Percentiles rank a stretch among this genome's conserved stretches.
Evolutionary conservation across 2,113 vertebrate genomes (phyloP).

Genomic region (Colinus virginianus): DNA sequence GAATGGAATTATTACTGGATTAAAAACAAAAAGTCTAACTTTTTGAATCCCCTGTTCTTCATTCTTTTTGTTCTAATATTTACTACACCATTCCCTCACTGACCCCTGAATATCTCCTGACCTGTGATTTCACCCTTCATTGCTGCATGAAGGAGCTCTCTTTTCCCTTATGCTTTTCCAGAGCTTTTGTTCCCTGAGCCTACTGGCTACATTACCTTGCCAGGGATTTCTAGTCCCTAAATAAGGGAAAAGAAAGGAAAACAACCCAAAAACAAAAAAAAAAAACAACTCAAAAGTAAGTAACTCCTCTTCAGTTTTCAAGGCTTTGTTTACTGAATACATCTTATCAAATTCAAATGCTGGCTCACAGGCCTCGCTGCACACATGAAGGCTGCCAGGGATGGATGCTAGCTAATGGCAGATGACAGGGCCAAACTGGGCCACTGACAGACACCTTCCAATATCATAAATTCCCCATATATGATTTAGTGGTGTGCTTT

Average conservation of each 20-base stretch:
- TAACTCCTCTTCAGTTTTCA: not conserved
- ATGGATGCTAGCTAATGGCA: not conserved
- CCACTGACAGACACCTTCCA: not conserved
- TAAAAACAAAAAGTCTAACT: not conserved
- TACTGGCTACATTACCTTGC: not conserved
- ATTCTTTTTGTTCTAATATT: not conserved
- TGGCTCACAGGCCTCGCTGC: not conserved
- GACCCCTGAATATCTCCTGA: not conserved
- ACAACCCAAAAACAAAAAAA: no score
- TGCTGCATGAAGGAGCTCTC: not conserved
- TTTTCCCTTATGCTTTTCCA: not conserved
- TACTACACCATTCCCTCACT: not conserved
- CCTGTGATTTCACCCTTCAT: not conserved
- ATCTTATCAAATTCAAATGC: not conserved
- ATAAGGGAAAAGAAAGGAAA: not conserved
- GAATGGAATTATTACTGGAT: not conserved
- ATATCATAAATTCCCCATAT: fast-evolving
- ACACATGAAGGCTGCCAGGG: not conserved
- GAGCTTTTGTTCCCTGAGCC: not conserved
- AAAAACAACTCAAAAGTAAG: not conserved
- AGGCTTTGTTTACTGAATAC: not conserved
- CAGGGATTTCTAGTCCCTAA: not conserved
- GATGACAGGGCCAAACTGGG: not conserved
- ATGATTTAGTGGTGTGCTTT: fast-evolving
- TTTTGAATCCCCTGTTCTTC: not conserved